A percentile compares a stretch with the other conserved stretches of the same genome.
Evolutionary conservation across 2,113 vertebrate genomes (phyloP).

Genomic region (Vanacampus margaritifer): DNA sequence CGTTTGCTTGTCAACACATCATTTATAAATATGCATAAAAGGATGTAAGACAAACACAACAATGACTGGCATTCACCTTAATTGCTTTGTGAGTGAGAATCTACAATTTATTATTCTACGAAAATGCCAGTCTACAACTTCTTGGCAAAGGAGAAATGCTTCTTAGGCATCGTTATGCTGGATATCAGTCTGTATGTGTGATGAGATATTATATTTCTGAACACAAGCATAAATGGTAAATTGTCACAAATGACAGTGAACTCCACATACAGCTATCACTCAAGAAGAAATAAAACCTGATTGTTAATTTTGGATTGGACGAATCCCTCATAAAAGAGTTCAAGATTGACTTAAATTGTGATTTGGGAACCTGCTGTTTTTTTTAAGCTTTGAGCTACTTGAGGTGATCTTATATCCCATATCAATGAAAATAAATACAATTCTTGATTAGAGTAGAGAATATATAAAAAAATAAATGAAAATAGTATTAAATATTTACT

Average conservation of each 20-base stretch:
- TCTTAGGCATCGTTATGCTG: slow-evolving; percentile 2
- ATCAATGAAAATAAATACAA: not conserved
- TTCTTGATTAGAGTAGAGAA: not conserved
- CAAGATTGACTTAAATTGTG: not conserved
- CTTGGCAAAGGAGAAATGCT: slow-evolving; percentile 8
- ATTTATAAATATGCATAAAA: not conserved
- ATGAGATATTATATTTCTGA: slow-evolving; percentile 11
- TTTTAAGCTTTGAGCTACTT: not conserved
- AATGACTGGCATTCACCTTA: not conserved
- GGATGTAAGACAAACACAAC: not conserved
- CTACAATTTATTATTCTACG: slow-evolving; percentile 17
- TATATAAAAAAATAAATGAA: not conserved
- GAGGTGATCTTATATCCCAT: not conserved
- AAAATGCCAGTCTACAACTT: slow-evolving; percentile 1
- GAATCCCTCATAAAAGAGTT: not conserved
- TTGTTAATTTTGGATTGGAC: not conserved
- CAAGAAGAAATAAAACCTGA: not conserved
- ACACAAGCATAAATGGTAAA: not conserved
- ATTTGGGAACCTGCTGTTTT: not conserved
- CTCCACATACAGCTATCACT: not conserved
- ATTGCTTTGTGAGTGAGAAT: slow-evolving; percentile 1
- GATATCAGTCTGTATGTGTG: slow-evolving; percentile 7
- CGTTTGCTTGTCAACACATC: slow-evolving; percentile 1
- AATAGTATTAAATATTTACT: too few relatives aligned
- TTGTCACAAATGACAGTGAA: not conserved